Evolutionary conservation across 2,797 vertebrate species (phyloP).

Genomic region (Gephyroberyx darwinii): DNA sequence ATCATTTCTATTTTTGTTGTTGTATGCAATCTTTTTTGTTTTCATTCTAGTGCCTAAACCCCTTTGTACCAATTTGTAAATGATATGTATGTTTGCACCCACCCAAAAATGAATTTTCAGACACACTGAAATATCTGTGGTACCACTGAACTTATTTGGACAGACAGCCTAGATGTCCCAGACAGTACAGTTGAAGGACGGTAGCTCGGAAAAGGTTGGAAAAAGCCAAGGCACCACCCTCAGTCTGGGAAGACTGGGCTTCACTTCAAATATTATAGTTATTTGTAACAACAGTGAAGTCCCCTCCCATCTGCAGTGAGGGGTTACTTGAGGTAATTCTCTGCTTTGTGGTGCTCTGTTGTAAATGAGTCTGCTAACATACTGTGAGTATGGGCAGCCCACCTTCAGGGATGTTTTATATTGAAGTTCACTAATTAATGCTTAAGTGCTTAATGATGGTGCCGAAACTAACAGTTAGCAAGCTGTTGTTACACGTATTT

Average conservation of each 20-base stretch:
- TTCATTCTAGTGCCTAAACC: constrained; percentile 54
- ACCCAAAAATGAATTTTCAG: no score
- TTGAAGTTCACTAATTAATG: constrained; percentile 61
- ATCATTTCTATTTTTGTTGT: constrained; percentile 56
- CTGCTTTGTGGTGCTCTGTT: constrained; percentile 2
- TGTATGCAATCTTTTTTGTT: constrained; percentile 41
- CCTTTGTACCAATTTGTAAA: constrained; percentile 60
- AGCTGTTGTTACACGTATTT: constrained; percentile 25
- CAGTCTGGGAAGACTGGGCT: constrained; percentile 22
- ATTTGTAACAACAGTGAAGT: constrained; percentile 30
- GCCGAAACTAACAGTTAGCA: constrained; percentile 54
- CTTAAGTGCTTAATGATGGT: constrained; percentile 27
- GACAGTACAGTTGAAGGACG: constrained; percentile 18
- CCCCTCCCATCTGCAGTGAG: constrained; percentile 22
- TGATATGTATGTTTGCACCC: constrained; percentile 32
- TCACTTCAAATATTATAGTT: constrained; percentile 3
- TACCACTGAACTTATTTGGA: constrained; percentile 1
- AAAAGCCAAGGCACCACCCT: constrained; percentile 15
- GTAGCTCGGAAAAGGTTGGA: constrained; percentile 7
- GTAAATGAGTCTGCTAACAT: constrained; percentile 19
- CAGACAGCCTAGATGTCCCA: neutral
- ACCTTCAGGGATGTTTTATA: constrained; percentile 53
- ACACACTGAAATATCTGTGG: neutral
- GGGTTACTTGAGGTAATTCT: constrained; percentile 10
- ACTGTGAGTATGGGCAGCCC: constrained; percentile 34